Base-by-base conservation (phyloP, 2,888 invertebrate genomes). In the Papilio demoleus region DNA sequence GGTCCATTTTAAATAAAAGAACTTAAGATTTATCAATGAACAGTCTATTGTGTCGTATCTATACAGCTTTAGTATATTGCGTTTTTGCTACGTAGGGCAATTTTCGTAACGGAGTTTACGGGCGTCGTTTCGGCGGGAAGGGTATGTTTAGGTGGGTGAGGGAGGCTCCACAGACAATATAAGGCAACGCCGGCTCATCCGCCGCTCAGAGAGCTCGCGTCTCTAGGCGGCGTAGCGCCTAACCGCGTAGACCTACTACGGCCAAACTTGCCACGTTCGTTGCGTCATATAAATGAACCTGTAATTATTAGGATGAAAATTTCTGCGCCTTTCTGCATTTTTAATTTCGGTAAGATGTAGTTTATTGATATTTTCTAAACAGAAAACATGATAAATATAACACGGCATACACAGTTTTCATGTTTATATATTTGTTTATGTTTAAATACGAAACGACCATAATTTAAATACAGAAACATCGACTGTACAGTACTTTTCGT, bases 131-230 rank as follows among this genome's bases (percentile, higher is more conserved):
- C 62, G 76, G 74, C 75, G 76, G 77, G 73, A 76, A 75, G 73
- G 72, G 75, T 65, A 71, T 67, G 60, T 70, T 70, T 71, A 70
- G 72, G 74, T 71, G 75, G 75, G 76, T 67, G 76, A 73, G 72
- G 71, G 70, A 68, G 71, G 72, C 68, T 64, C 70, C 63, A 72
- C 71, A 76, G 66, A 68, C 68, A 67, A 85, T 89, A 90, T 83
- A 91, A 90, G 85, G 81, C 84, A 79, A 81, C 82, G 87, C 70
- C 79, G 71, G 75, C 72, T 70, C 66, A 77, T 74, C 78, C 76
- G 76, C 79, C 74, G 81, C 73, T 78, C 90, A 91, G 87, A 90
- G 82, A 84, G 81, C 73, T 76, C 78, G 77, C 79, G 79, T 84
- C 88, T 80, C 84, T 81, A 72, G 69, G 69, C 80, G 79, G 79